phyloP scores from a whole-genome alignment of 2,888 invertebrate species.

The Vesta saturnalis region DNA sequence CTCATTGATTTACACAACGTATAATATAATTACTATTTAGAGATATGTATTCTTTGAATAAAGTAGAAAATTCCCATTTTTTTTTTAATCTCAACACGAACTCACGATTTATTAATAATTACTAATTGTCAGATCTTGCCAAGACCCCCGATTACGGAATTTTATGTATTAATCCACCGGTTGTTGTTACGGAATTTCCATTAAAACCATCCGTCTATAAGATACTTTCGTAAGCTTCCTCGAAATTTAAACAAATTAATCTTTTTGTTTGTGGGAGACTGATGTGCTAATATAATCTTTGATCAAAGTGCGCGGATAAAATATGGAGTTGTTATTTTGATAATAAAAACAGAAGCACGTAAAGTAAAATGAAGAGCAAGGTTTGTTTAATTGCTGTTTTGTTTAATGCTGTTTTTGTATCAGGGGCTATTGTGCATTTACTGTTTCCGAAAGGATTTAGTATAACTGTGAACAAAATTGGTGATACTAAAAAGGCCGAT shows the following conservation, averaged over 20 bases:
- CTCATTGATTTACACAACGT: too few species aligned
- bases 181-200: too few species aligned
- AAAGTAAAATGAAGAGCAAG: not conserved
- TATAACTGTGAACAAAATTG: constrained; percentile 57
- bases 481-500: constrained; percentile 56
- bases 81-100: too few species aligned
- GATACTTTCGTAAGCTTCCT: too few species aligned
- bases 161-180: too few species aligned
- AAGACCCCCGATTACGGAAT: too few species aligned
- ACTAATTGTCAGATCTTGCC: too few species aligned
- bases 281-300: not conserved
- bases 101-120: too few species aligned
- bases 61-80: too few species aligned
- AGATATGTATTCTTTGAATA: too few species aligned
- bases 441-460: constrained; percentile 55
- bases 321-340: not conserved
- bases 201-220: too few species aligned
- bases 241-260: not conserved
- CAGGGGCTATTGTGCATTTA: constrained; percentile 51
- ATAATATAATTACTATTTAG: too few species aligned
- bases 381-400: not conserved
- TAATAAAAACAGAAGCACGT: not conserved
- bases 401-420: not conserved
- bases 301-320: constrained; percentile 2
- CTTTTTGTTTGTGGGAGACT: not conserved